These are phyloP conservation scores for Catharus minimus DNA, from an alignment of 2,113 vertebrate genomes.

Conservation along the genomic window DNA sequence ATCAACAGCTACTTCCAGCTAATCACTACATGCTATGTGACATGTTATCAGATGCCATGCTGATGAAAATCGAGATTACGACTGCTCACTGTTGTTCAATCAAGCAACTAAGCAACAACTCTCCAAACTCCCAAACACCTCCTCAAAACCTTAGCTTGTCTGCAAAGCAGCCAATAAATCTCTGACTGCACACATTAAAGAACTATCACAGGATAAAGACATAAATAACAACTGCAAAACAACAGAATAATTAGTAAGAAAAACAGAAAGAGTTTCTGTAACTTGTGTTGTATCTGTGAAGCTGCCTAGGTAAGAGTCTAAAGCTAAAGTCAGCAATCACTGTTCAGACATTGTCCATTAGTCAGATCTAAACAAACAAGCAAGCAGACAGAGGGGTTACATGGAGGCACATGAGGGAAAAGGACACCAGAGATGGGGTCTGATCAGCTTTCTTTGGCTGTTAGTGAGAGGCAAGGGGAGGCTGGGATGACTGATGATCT, in stretches of 20 bases:
- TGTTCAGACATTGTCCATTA: background rate
- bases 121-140: background rate
- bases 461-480: background rate
- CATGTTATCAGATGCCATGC: background rate
- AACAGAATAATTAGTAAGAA: background rate
- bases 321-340: background rate
- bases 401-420: rapidly evolving
- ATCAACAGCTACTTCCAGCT: background rate
- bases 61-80: background rate
- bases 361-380: background rate
- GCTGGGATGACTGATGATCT: background rate
- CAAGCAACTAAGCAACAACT: background rate
- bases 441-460: background rate
- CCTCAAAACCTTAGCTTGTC: background rate
- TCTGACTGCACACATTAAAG: background rate
- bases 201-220: background rate
- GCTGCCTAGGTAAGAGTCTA: background rate
- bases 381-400: background rate
- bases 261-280: background rate
- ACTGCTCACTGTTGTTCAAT: background rate
- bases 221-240: background rate
- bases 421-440: background rate
- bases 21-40: rapidly evolving
- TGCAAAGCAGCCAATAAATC: background rate
- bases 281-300: background rate